Evolutionary conservation across 2,888 invertebrate species (phyloP).

Genomic region (Nephrocerus scutellatus): DNA sequence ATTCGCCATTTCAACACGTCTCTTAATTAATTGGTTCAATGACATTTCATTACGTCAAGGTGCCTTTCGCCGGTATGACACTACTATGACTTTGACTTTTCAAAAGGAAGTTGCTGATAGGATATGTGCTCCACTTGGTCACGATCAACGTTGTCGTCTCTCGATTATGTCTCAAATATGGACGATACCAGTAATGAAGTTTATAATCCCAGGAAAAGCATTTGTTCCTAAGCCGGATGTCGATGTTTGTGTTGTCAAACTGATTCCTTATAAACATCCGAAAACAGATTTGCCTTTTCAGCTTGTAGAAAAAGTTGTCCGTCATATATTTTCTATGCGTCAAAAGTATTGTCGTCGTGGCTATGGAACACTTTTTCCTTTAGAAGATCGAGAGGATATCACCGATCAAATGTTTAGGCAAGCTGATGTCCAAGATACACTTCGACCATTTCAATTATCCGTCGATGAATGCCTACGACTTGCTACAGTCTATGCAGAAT

Average conservation of each 20-base stretch:
- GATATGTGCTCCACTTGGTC: slow-evolving; percentile 66
- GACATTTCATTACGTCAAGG: slow-evolving; percentile 67
- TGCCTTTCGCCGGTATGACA: slow-evolving; percentile 76
- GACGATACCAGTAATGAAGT: slow-evolving; percentile 74
- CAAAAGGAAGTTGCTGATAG: slow-evolving; percentile 96
- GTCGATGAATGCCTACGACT: slow-evolving; percentile 72
- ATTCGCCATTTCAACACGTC: slow-evolving; percentile 89
- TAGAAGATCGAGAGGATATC: slow-evolving; percentile 58
- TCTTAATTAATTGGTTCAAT: slow-evolving; percentile 82
- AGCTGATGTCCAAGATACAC: slow-evolving; percentile 64
- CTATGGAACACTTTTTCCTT: slow-evolving; percentile 69
- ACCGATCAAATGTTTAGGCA: slow-evolving; percentile 60
- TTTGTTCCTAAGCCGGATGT: slow-evolving; percentile 95
- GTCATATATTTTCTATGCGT: slow-evolving; percentile 80
- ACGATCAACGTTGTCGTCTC: slow-evolving; percentile 72
- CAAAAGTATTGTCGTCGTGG: slow-evolving; percentile 74
- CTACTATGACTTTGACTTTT: slow-evolving; percentile 88
- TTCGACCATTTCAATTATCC: slow-evolving; percentile 65
- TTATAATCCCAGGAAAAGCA: slow-evolving; percentile 80
- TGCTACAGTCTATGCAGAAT: slow-evolving; percentile 67
- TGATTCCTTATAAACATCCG: slow-evolving; percentile 73
- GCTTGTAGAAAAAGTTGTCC: slow-evolving; percentile 80
- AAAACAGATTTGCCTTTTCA: slow-evolving; percentile 69
- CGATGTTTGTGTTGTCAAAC: slow-evolving; percentile 89
- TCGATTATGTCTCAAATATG: slow-evolving; percentile 94